Evolutionary conservation across 2,888 invertebrate species (phyloP), one percentile per base, ranked within the genome.

Genomic region (Esperia sulphurella): DNA sequence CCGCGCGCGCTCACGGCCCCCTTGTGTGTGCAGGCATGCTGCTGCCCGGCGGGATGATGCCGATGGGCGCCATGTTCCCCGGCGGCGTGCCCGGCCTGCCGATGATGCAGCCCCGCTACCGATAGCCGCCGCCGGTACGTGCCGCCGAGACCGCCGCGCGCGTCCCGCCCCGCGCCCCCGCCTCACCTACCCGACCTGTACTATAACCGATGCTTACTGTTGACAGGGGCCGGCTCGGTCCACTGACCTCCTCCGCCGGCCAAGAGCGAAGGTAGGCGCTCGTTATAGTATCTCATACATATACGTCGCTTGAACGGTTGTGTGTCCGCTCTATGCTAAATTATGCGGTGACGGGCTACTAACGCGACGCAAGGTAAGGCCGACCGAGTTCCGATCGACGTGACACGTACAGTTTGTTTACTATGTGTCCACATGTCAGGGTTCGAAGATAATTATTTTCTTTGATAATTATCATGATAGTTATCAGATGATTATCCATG

Each of bases 31-130:
- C 87, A 88, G 88, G 88, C 59, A 81, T 87, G 86, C 79, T 87
- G 83, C 72, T 87, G 77, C 86, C 85, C 74, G 80, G 82, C 70
- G 85, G 91, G 48, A 83, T 92, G 87, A 72, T 91, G 77, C 81
- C 73, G 68, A 88, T 91, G 90, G 71, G 91, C 70, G 90, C 90
- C 66, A 88, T 92, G 90, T 86, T 86, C 74, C 80, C 82, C 54
- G 78, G 79, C 60, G 77, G 78, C 55, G 55, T 78, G 71, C 71
- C 73, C 47, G 75, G 79, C 72, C 86, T 92, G 63, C 91, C 91
- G 55, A 91, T 93, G 92, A 95, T 96, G 95, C 95, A 94, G 87
- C 96, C 95, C 63, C 94, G 96, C 86, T 96, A 93, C 92, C 95
- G 96, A 92, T 96, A 95, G 95, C 83, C 72, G 71, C 82, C 72